Conservation (phyloP, 2,888 invertebrate genomes). For the Slavum lentiscoides region DNA sequence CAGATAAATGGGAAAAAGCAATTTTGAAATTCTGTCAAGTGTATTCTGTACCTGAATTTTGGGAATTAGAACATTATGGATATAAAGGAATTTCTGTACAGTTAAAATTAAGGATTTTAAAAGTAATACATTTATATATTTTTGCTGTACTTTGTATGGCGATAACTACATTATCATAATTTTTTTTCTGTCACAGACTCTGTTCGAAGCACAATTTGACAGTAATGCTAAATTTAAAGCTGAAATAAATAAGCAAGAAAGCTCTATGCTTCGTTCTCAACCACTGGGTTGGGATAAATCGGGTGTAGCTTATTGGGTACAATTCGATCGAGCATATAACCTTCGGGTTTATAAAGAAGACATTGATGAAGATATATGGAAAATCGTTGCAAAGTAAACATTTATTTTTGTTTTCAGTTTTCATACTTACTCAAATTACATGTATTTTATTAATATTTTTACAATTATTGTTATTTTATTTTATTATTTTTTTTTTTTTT, state of each 20-base stretch:
- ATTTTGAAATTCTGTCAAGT: conserved; percentile 89
- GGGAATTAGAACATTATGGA: conserved; percentile 94
- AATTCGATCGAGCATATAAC: conserved; percentile 85
- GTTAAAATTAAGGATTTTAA: conserved; percentile 85
- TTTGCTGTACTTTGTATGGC: background rate
- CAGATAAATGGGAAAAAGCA: conserved; percentile 88
- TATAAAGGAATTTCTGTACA: conserved; percentile 88
- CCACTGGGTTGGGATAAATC: conserved; percentile 90
- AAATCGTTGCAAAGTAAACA: conserved; percentile 81
- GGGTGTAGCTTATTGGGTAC: conserved; percentile 93
- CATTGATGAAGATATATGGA: conserved; percentile 94
- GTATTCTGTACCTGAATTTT: conserved; percentile 87
- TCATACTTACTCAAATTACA: background rate
- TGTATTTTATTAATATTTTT: conserved; percentile 50
- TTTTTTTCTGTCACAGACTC: conserved; percentile 65
- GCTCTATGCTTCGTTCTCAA: conserved; percentile 79
- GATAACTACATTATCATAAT: conserved; percentile 46
- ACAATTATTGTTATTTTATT: too few species aligned
- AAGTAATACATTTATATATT: conserved; percentile 66
- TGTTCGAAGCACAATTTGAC: conserved; percentile 94
- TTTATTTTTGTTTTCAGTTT: conserved; percentile 18
- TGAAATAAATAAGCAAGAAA: conserved; percentile 76
- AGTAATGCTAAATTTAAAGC: conserved; percentile 90
- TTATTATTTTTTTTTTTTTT: conserved; percentile 59
- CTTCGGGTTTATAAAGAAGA: conserved; percentile 93